Conservation (phyloP, 2,113 vertebrate genomes). For the Monopterus albus region DNA sequence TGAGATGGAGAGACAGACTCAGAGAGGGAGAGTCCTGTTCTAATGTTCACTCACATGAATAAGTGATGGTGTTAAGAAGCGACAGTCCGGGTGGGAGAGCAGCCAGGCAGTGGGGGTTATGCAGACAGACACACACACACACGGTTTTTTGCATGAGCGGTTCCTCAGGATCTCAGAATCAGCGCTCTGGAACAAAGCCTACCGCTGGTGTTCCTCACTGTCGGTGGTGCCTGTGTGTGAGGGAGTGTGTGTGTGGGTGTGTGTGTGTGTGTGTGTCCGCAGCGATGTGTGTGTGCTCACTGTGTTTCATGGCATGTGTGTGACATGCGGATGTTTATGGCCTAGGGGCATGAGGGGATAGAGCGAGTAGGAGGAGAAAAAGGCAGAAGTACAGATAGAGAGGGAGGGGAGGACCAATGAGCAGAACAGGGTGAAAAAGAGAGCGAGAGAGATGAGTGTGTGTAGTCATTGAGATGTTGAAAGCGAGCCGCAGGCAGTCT, state of each 20-base stretch:
- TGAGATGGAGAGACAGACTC: conserved; percentile 20
- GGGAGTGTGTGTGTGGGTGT: conserved; percentile 33
- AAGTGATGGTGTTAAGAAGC: conserved; percentile 74
- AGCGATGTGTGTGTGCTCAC: conserved; percentile 43
- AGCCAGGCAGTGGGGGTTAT: not conserved
- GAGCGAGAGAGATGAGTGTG: conserved; percentile 40
- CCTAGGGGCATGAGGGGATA: conserved; percentile 60
- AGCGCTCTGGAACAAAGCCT: conserved; percentile 73
- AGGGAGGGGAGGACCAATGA: conserved; percentile 55
- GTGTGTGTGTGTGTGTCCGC: not conserved
- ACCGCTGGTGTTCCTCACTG: conserved; percentile 62
- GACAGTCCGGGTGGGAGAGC: conserved; percentile 58
- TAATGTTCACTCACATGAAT: conserved; percentile 78
- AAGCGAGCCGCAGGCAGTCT: conserved; percentile 76
- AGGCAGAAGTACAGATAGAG: conserved; percentile 58
- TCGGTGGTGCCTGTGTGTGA: conserved; percentile 37
- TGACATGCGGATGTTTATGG: conserved; percentile 76
- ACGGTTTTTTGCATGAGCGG: conserved; percentile 61
- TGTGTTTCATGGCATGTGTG: conserved; percentile 71
- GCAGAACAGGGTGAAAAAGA: conserved; percentile 47
- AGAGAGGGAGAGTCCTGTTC: conserved; percentile 59
- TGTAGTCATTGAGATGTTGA: conserved; percentile 80
- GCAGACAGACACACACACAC: conserved; percentile 7
- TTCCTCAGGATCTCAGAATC: conserved; percentile 65
- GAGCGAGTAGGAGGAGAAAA: conserved; percentile 60